Conservation (phyloP, 2,797 vertebrate species). For the Bothrops alternatus region DNA sequence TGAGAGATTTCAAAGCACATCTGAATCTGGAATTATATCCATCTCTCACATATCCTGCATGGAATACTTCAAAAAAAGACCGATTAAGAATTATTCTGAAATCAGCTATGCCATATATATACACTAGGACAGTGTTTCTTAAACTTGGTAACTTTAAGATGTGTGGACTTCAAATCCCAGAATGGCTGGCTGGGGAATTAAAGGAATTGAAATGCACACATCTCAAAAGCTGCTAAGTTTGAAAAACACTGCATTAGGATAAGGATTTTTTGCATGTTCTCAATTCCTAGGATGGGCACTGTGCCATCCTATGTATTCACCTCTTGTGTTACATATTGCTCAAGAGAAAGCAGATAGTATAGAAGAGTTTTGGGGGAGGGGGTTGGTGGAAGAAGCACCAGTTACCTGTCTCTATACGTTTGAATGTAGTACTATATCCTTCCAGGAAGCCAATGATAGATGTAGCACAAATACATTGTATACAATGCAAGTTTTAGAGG, state of each 20-base stretch:
- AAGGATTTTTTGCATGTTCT: fast-evolving
- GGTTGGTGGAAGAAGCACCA: not conserved
- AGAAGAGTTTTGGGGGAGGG: not conserved
- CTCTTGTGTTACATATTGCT: fast-evolving
- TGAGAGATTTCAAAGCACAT: fast-evolving
- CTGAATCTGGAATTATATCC: not conserved
- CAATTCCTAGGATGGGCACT: fast-evolving
- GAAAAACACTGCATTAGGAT: fast-evolving
- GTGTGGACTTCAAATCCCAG: not conserved
- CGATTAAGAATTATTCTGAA: not conserved
- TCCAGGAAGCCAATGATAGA: constrained; percentile 32
- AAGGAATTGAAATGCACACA: not conserved
- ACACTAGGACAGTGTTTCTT: fast-evolving
- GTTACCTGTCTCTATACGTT: no score
- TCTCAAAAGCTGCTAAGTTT: not conserved
- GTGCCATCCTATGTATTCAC: not conserved
- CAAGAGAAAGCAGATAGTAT: not conserved
- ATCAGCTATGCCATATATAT: not conserved
- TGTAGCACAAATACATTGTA: constrained; percentile 4
- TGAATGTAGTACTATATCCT: not conserved
- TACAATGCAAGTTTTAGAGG: not conserved
- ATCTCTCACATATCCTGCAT: not conserved
- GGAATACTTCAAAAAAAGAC: not conserved
- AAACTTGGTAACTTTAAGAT: not conserved
- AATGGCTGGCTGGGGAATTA: not conserved